These are phyloP conservation scores for Bagarius yarrelli DNA, from an alignment of 2,113 vertebrate genomes.

Conservation along the genomic window DNA sequence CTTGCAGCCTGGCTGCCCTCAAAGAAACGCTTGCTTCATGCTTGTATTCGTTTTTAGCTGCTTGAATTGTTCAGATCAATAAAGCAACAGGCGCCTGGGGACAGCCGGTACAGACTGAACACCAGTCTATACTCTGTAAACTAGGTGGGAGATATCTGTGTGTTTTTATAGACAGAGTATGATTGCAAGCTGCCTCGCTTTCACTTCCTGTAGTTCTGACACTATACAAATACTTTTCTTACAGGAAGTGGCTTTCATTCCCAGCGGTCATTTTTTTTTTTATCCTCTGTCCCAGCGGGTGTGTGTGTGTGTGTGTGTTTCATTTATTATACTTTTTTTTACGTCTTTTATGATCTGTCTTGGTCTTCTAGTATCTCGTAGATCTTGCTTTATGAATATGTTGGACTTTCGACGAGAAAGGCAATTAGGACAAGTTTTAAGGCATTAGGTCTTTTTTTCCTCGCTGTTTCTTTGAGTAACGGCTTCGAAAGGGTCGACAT, in stretches of 20 bases:
- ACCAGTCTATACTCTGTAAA: constrained; percentile 42
- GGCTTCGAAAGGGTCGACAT: background rate
- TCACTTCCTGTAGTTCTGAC: background rate
- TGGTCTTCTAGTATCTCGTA: constrained; percentile 13
- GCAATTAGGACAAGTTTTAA: constrained; percentile 8
- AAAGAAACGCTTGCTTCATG: constrained; percentile 56
- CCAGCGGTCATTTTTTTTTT: constrained; percentile 45
- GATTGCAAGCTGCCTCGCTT: background rate
- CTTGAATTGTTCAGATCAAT: constrained; percentile 46
- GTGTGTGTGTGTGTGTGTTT: background rate
- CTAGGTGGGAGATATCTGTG: constrained; percentile 53
- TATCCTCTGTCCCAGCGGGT: constrained; percentile 15
- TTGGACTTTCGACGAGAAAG: background rate
- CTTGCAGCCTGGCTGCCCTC: constrained; percentile 54
- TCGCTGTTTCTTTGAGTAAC: background rate
- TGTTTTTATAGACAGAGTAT: constrained; percentile 41
- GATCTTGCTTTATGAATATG: constrained; percentile 19
- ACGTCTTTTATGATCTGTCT: constrained; percentile 22
- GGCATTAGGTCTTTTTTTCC: background rate
- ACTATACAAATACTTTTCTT: background rate
- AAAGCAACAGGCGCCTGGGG: constrained; percentile 55
- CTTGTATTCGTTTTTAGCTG: constrained; percentile 29
- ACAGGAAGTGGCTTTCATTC: constrained; percentile 18
- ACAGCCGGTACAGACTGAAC: constrained; percentile 48
- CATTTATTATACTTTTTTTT: background rate